Base-by-base conservation (phyloP, 2,797 vertebrate species). In the Artibeus lituratus region DNA sequence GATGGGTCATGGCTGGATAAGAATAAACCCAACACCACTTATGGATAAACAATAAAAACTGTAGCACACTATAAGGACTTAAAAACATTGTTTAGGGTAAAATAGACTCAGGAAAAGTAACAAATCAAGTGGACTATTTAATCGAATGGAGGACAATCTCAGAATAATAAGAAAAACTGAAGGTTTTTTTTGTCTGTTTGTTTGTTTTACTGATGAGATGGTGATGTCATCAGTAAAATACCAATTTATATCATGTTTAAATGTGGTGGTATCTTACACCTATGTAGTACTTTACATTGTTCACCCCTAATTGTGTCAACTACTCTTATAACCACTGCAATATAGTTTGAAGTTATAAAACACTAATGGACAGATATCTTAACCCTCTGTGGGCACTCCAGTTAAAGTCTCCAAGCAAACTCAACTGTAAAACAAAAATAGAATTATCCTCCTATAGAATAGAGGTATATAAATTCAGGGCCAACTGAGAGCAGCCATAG, bases 401-500 rank as follows among this genome's bases (percentile, higher is more conserved):
- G 10, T 37, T 53, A 90, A 86, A 86, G 10, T 3, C 2, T 91
- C 24, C 26, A 70, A 39, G 18, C 77, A n/a, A 74, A 84, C 7
- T 90, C 44, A 22, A 37, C 59, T 69, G 0, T 53, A 74, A 73
- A 88, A 39, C 4, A 16, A 88, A 82, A 37, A 91, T 67, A 87
- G 3, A 92, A 88, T 67, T 32, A 87, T 44, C 32, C 29, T 80
- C 84, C 89, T 51, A 16, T 86, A 67, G 42, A 94, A 57, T 8
- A 53, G 5, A 0, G 4, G 15, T 22, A 26, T 57, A 42, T 76
- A 55, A 87, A 72, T 72, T 12, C 24, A 83, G 24, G 15, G 55
- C 22, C 32, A 91, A 15, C 49, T 9, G 26, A 44, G 11, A 87
- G 24, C 9, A 81, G 14, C 32, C 39, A 15, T 24, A 89, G 21